Evolutionary conservation across 1,140 invertebrate species (phyloP), one percentile per base, ranked within the genome.

Genomic region (Papilio xuthus): DNA sequence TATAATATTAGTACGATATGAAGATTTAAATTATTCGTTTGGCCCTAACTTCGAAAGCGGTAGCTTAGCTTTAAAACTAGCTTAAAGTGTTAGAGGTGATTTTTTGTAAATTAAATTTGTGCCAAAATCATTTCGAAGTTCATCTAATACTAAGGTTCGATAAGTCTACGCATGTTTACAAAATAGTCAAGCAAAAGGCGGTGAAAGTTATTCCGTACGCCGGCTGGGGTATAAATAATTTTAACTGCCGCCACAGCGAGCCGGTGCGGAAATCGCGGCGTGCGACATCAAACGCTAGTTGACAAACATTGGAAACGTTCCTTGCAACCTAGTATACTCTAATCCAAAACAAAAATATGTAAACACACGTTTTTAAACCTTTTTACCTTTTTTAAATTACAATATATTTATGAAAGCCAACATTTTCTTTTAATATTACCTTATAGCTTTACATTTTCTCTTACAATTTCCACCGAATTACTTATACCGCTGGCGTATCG

Each of bases 101-200:
- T 32, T 37, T 37, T 37, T 37, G 32, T 37, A 37, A 37, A 37
- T 37, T 37, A 37, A 37, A 37, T 37, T 37, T 6, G 4, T 67
- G 20, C 10, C 67, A 26, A 32, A 69, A 69, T 69, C 18, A 41
- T 69, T 37, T 37, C 20, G 12, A 37, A n/a, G 67, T 15, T 69
- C 13, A 32, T 69, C 79, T 76, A 83, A 82, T 60, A 73, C 60
- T 71, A 28, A 37, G 32, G 6, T 69, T 41, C 18, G 13, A 32
- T 69, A 4, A 18, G 12, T 13, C 0, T 50, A n/a, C n/a, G 7
- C 53, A 56, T 80, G 82, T 82, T 84, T 85, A 82, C 84, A 83
- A 84, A 85, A 86, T 82, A 81, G 80, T 79, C 50, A 75, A 85
- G 83, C 84, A 86, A 86, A 85, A 82, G 81, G n/a, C 79, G 56